Base-by-base conservation (phyloP, 30 jellyfish, hydroid and myxozoan genomes). In the Aurelia aurita region DNA sequence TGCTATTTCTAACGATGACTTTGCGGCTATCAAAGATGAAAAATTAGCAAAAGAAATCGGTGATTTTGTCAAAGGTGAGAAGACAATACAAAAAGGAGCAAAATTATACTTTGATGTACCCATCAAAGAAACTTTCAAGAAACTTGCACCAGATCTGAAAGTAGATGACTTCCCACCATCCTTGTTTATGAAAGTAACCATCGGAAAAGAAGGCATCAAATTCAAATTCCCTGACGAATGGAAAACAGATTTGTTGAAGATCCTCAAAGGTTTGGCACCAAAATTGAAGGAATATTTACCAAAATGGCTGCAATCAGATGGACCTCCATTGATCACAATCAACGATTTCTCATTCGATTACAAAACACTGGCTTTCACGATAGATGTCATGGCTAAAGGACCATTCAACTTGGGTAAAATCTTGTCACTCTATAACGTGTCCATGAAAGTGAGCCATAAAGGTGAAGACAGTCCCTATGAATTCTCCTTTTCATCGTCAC, bases 191-290 rank as follows among this genome's bases (percentile, higher is more conserved):
- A 74, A 82, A 46, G 88, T 82, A 0, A 44, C 71, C 18, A 82
- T 89, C 34, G 73, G 69, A 44, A 63, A 58, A 8, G 89, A 76
- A 29, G 90, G 86, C 25, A 86, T 89, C 29, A 57, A 55, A 22
- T 89, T 81, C 79, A 74, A 71, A 34, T 89, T 89, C 49, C 97
- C 97, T 11, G 97, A 88, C 18, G 87, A 72, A 13, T 69, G 88
- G 88, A 82, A 74, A 74, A 31, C 87, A 9, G 94, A 82, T 66
- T 44, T 89, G 87, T 23, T 89, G 74, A 65, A 89, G 44, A 69
- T 75, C 22, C 85, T 89, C 39, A 66, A 68, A 69, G 97, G 96
- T 11, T 39, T 89, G 18, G 86, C 91, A 19, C 97, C 97, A 13
- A 89, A 89, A 39, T 46, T 89, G 66, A 83, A 83, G 45, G 97